Conservation (phyloP, 2,113 vertebrate genomes). For the Entelurus aequoreus region DNA sequence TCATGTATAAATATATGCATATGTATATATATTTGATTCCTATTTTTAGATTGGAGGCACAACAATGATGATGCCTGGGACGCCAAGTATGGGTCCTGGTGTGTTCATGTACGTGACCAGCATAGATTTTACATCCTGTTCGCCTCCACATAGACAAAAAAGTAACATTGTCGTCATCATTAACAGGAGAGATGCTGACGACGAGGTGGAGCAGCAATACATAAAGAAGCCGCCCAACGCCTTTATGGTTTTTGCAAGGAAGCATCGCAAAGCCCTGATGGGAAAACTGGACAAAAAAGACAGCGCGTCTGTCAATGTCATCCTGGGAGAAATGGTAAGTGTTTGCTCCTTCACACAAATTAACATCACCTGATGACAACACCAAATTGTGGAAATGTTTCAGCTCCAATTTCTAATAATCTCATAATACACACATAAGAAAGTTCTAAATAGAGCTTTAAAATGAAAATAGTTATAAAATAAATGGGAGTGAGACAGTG, state of each 20-base stretch:
- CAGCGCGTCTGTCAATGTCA: conserved; percentile 5
- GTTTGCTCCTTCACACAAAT: background rate
- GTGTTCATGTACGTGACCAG: conserved; percentile 1
- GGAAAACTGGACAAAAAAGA: conserved; percentile 9
- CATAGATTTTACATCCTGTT: too few relatives aligned
- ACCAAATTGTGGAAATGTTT: too few relatives aligned
- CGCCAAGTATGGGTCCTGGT: background rate
- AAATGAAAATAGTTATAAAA: too few relatives aligned
- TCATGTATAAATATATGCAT: too few relatives aligned
- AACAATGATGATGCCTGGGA: conserved; percentile 10
- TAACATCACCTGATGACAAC: too few relatives aligned
- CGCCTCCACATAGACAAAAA: background rate
- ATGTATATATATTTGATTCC: background rate
- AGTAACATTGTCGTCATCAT: background rate
- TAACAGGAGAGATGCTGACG: conserved; percentile 2
- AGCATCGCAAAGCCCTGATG: conserved; percentile 10
- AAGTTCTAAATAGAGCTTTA: too few relatives aligned
- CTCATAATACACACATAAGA: too few relatives aligned
- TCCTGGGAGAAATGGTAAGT: conserved; percentile 10
- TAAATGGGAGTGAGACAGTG: too few relatives aligned
- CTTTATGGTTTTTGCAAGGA: conserved; percentile 8
- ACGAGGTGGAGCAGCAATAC: conserved; percentile 7
- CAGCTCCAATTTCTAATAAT: too few relatives aligned
- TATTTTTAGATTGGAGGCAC: conserved; percentile 5
- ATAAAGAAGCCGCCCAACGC: conserved; percentile 9